Evolutionary conservation across 2,888 invertebrate genomes (phyloP), one percentile per base, ranked within the genome.

Genomic region (Agrotis ipsilon): DNA sequence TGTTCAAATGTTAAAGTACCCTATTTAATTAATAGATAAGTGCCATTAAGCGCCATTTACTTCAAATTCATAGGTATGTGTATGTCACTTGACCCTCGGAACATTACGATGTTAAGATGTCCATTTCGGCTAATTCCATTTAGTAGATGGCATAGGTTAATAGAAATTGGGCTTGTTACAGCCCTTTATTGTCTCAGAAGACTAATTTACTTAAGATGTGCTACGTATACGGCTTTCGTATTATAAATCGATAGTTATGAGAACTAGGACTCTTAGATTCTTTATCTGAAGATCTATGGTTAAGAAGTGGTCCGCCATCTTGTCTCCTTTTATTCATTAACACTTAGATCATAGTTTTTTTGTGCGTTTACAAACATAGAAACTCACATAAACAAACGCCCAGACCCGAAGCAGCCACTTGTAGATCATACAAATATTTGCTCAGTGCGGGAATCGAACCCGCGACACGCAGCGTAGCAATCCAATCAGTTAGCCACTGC

Each of bases 101-200:
- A 55, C 60, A 80, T 80, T 66, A 74, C 49, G 45, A n/a, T 24
- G 27, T 59, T 68, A 65, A 63, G 65, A 52, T 24, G 51, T 57
- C 72, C 65, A 73, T 80, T 63, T 18, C 59, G 49, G 43, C n/a
- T 80, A 72, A 76, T 80, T 72, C 54, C 65, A 70, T 75, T 72
- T 68, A 46, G 60, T 68, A 24, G 19, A 72, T 59, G 27, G 78
- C 48, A 58, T 74, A 64, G 43, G 69, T 72, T 70, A 70, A 75
- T 66, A 70, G 65, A 59, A 63, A 68, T 66, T 55, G 70, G 60
- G 21, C 27, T 16, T 45, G 43, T 54, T 39, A 59, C 13, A 21
- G 19, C 6, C n/a, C 43, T 46, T 58, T 27, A 59, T 13, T 48
- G 2, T 39, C 11, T 39, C 16, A 16, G 16, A 48, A 46, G 19